Percentiles rank a stretch among this genome's conserved stretches.
These are phyloP conservation scores for Oscheius onirici DNA, from an alignment of 2,888 invertebrate species.

Conservation along the genomic window DNA sequence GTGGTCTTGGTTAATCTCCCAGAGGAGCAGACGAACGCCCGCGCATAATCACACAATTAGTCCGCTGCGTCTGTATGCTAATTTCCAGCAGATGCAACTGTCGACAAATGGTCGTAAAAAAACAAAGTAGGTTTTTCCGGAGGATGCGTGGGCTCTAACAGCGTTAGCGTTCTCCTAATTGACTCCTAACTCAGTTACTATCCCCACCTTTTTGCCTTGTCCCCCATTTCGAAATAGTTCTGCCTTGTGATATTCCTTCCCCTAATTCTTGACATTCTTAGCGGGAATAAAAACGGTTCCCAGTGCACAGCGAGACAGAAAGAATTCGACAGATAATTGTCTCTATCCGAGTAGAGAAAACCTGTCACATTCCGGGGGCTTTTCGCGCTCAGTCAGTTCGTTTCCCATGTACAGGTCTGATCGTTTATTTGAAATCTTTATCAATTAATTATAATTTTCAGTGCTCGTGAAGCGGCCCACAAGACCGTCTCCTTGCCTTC, in stretches of 20 bases:
- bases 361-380: neutral
- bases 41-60: constrained; percentile 24
- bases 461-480: constrained; percentile 29
- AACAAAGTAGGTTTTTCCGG: constrained; percentile 5
- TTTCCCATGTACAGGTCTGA: no score
- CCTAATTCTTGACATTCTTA: neutral
- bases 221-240: neutral
- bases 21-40: constrained; percentile 7
- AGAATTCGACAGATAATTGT: neutral
- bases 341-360: neutral
- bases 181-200: constrained; percentile 3
- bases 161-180: constrained; percentile 2
- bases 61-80: constrained; percentile 2
- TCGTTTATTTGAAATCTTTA: neutral
- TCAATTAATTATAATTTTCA: constrained; percentile 1
- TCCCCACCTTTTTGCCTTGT: neutral
- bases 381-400: neutral
- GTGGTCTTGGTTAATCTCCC: constrained; percentile 13
- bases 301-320: no score
- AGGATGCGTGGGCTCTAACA: neutral
- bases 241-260: neutral
- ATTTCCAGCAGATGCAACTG: constrained; percentile 21
- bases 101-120: constrained; percentile 21
- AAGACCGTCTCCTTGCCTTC: constrained; percentile 24
- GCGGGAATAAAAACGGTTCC: neutral